Conservation (phyloP, 2,888 invertebrate species). For the Chymomyza fuscimana region DNA sequence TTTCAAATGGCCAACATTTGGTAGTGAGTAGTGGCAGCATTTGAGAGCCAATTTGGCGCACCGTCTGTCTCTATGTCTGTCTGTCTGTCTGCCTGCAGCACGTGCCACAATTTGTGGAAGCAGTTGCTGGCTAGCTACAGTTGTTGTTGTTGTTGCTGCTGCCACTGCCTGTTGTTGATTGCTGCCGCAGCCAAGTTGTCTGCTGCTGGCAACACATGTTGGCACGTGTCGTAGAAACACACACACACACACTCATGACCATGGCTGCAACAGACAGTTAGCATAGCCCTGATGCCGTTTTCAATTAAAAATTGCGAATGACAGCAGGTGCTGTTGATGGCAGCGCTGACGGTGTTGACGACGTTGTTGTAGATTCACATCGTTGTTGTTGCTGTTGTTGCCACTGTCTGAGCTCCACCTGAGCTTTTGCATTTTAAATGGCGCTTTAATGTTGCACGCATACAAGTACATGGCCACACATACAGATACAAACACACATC, state of each 20-base stretch:
- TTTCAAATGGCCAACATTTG: conserved; percentile 38
- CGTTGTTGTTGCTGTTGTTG: conserved; percentile 25
- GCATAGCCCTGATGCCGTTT: conserved; percentile 55
- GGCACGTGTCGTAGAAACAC: conserved; percentile 64
- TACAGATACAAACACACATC: conserved; percentile 32
- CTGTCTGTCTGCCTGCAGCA: conserved; percentile 44
- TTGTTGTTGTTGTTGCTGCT: conserved; percentile 30
- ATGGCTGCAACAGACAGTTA: conserved; percentile 36
- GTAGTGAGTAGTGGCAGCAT: not conserved
- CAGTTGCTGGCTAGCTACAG: conserved; percentile 8
- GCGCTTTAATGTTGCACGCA: conserved; percentile 5
- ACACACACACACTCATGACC: conserved; percentile 7
- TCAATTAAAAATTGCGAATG: conserved; percentile 78
- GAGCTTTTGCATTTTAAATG: conserved; percentile 8
- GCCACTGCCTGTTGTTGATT: conserved; percentile 49
- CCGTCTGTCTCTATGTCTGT: not conserved
- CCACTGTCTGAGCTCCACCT: not conserved
- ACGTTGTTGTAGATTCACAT: not conserved
- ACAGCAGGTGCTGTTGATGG: conserved; percentile 77
- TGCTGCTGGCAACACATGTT: conserved; percentile 63
- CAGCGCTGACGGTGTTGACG: conserved; percentile 19
- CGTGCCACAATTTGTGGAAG: conserved; percentile 47
- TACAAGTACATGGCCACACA: conserved; percentile 5
- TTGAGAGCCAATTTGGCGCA: conserved; percentile 3
- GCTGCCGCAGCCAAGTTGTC: conserved; percentile 61